Conservation (phyloP, 2,888 invertebrate species). For the Rhaphigaster nebulosa region DNA sequence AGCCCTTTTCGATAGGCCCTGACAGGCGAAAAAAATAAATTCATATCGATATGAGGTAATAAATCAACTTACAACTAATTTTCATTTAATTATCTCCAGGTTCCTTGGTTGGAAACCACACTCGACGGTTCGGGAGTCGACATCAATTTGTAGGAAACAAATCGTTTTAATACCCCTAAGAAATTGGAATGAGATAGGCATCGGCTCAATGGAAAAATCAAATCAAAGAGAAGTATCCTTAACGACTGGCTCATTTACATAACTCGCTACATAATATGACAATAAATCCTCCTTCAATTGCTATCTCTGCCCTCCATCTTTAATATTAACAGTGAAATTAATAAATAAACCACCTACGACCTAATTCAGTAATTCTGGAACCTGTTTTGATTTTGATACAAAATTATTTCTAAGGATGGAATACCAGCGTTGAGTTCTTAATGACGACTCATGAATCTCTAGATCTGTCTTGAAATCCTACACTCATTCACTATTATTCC, state of each 20-base stretch:
- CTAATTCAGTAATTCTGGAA: constrained; percentile 20
- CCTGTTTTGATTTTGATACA: constrained; percentile 8
- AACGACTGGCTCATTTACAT: constrained; percentile 17
- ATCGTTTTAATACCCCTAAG: neutral
- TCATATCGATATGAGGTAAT: neutral
- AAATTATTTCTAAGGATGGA: neutral
- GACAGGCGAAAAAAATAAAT: constrained; percentile 18
- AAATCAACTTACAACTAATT: constrained; percentile 16
- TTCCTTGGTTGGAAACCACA: neutral
- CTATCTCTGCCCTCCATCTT: constrained; percentile 28
- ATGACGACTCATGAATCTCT: constrained; percentile 35
- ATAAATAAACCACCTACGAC: neutral
- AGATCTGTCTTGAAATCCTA: constrained; percentile 33
- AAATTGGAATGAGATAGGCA: constrained; percentile 34
- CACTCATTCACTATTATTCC: constrained; percentile 39
- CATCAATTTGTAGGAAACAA: constrained; percentile 26
- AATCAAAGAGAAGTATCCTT: constrained; percentile 21
- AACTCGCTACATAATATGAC: constrained; percentile 42
- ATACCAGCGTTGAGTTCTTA: neutral
- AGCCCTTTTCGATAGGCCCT: neutral
- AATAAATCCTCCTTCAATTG: constrained; percentile 21
- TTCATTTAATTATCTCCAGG: constrained; percentile 1
- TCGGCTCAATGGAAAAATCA: neutral
- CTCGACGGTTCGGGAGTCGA: neutral
- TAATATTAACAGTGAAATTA: constrained; percentile 45